These are phyloP conservation scores for Lithophane ornitopus DNA, from an alignment of 2,888 invertebrate genomes.

Conservation along the genomic window DNA sequence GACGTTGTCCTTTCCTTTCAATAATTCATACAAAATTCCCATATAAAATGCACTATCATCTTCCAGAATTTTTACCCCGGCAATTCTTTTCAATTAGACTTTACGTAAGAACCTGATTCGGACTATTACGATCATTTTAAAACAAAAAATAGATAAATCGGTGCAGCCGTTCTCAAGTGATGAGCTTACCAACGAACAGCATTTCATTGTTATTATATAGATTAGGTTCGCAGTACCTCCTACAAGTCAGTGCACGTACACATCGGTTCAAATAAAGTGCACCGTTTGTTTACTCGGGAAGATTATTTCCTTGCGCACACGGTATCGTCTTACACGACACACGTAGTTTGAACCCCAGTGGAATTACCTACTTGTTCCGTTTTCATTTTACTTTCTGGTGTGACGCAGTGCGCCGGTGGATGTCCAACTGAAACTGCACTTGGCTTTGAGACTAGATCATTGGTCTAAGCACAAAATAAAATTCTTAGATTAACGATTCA, in stretches of 20 bases:
- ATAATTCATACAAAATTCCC: too few relatives aligned
- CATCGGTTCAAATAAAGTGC: constrained; percentile 82
- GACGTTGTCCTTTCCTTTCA: too few relatives aligned
- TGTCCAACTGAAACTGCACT: constrained; percentile 27
- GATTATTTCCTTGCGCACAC: constrained; percentile 87
- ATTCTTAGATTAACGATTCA: not conserved
- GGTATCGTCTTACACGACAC: constrained; percentile 78
- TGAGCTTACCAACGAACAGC: too few relatives aligned
- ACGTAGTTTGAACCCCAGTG: constrained; percentile 77
- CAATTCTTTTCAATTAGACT: too few relatives aligned
- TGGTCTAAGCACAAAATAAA: not conserved
- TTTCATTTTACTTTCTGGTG: constrained; percentile 79
- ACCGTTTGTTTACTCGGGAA: constrained; percentile 83
- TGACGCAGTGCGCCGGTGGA: constrained; percentile 66
- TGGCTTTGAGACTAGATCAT: not conserved
- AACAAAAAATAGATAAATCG: too few relatives aligned
- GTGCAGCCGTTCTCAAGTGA: too few relatives aligned
- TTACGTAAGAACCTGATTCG: too few relatives aligned
- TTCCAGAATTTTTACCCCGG: too few relatives aligned
- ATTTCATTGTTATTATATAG: too few relatives aligned
- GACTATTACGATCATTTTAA: too few relatives aligned
- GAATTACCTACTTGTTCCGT: constrained; percentile 80
- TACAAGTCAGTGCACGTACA: constrained; percentile 77
- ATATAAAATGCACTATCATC: too few relatives aligned
- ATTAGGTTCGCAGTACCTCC: constrained; percentile 40